Conservation (phyloP, 2,888 invertebrate genomes). For the Herminia tarsipennalis region DNA sequence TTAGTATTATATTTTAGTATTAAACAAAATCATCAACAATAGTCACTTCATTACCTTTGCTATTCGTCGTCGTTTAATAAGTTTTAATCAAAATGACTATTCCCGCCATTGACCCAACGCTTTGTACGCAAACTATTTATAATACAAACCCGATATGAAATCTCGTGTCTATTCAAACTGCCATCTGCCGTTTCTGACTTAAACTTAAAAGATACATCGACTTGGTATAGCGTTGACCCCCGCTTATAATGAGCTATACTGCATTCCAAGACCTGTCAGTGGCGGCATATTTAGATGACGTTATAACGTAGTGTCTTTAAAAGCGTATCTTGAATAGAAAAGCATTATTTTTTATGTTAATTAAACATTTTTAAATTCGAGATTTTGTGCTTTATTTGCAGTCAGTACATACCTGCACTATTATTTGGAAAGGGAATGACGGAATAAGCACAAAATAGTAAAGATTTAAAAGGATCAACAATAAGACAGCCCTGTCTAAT, state of each 20-base stretch:
- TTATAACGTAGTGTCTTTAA: constrained; percentile 28
- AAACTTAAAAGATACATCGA: constrained; percentile 8
- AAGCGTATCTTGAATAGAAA: constrained; percentile 23
- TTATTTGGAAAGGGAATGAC: too few species aligned
- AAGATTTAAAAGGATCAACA: background rate
- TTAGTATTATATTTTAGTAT: too few species aligned
- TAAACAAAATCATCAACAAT: too few species aligned
- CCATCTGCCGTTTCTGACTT: constrained; percentile 14
- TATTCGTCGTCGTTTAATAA: too few species aligned
- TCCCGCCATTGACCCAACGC: too few species aligned
- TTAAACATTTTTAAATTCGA: background rate
- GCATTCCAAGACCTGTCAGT: constrained; percentile 36
- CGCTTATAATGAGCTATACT: constrained; percentile 35
- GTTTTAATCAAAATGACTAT: too few species aligned
- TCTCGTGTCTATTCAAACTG: constrained; percentile 2
- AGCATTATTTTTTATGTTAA: constrained; percentile 13
- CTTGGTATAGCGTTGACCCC: constrained; percentile 30
- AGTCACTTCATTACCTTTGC: too few species aligned
- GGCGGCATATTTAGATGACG: constrained; percentile 38
- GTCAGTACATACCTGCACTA: background rate
- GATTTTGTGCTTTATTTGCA: background rate
- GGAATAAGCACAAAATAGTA: background rate
- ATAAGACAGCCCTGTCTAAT: background rate
- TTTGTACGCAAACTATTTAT: background rate
- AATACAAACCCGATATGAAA: constrained; percentile 6